phyloP scores from a whole-genome alignment of 2,797 vertebrate genomes.

The Fundulus diaphanus region DNA sequence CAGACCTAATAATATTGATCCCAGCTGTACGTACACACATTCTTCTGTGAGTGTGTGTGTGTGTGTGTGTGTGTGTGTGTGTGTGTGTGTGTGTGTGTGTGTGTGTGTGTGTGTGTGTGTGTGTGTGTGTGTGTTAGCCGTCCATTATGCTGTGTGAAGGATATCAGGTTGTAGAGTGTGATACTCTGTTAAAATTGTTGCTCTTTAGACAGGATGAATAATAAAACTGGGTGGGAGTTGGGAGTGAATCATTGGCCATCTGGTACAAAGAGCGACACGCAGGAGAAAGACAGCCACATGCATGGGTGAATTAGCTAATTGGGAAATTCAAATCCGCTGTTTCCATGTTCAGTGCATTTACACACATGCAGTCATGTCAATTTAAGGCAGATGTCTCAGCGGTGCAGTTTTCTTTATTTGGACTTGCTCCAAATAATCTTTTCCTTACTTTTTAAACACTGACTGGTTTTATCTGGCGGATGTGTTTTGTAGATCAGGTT shows the following conservation, averaged over 20 bases:
- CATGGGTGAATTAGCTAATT: constrained; percentile 4
- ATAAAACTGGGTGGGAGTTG: constrained; percentile 83
- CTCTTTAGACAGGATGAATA: constrained; percentile 89
- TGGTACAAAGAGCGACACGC: constrained; percentile 74
- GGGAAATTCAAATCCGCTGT: neutral
- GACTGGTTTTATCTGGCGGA: neutral
- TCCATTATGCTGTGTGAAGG: constrained; percentile 3
- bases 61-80: constrained; percentile 5
- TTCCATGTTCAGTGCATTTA: constrained; percentile 7
- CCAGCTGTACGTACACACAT: constrained; percentile 22
- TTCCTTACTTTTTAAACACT: neutral
- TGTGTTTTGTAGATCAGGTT: neutral
- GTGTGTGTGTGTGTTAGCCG: neutral
- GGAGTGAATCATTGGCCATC: constrained; percentile 91
- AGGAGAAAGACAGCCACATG: constrained; percentile 47
- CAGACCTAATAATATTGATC: constrained; percentile 29
- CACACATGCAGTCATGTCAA: neutral
- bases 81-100: constrained; percentile 5
- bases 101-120: constrained; percentile 1
- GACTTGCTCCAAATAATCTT: neutral
- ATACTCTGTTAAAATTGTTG: constrained; percentile 79
- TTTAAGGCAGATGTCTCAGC: neutral
- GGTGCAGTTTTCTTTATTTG: neutral
- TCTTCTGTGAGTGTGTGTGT: neutral
- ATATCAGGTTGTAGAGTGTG: constrained; percentile 42